Conservation (phyloP, 1,140 invertebrate genomes). For the Ectropis grisescens region DNA sequence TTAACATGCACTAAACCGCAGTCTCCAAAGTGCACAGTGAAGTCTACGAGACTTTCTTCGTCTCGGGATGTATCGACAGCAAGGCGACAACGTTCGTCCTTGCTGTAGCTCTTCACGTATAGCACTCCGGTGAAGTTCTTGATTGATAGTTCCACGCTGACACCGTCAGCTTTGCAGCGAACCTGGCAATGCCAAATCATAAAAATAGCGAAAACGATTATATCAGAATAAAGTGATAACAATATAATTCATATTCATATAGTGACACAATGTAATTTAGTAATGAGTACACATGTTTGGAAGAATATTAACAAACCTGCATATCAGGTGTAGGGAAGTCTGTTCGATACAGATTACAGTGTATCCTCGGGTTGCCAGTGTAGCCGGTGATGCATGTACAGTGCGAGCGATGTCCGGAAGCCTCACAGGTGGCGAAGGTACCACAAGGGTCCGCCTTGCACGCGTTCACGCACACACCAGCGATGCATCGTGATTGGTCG, state of each 20-base stretch:
- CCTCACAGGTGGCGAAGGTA: constrained; percentile 83
- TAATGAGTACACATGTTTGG: too few species aligned
- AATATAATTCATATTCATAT: neutral
- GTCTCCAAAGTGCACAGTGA: constrained; percentile 92
- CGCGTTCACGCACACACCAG: constrained; percentile 81
- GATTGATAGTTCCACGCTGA: constrained; percentile 88
- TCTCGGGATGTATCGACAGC: constrained; percentile 82
- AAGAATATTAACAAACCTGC: constrained; percentile 72
- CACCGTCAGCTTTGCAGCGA: constrained; percentile 90
- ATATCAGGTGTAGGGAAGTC: constrained; percentile 90
- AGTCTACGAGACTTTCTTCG: constrained; percentile 80
- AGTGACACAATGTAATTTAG: too few species aligned
- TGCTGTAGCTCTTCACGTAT: constrained; percentile 95
- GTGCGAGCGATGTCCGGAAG: constrained; percentile 80
- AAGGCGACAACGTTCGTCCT: constrained; percentile 89
- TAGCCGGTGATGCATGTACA: constrained; percentile 83
- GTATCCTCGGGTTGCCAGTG: constrained; percentile 76
- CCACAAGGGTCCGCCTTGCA: constrained; percentile 80
- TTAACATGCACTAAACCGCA: constrained; percentile 93
- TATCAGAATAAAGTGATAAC: neutral
- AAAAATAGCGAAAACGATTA: constrained; percentile 5
- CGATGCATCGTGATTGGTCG: constrained; percentile 81
- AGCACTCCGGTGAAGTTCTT: constrained; percentile 91
- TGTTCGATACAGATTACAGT: constrained; percentile 77
- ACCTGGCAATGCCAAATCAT: constrained; percentile 71